phyloP scores from a whole-genome alignment of 2,797 vertebrate genomes.

The Otolemur crassicaudatus region DNA sequence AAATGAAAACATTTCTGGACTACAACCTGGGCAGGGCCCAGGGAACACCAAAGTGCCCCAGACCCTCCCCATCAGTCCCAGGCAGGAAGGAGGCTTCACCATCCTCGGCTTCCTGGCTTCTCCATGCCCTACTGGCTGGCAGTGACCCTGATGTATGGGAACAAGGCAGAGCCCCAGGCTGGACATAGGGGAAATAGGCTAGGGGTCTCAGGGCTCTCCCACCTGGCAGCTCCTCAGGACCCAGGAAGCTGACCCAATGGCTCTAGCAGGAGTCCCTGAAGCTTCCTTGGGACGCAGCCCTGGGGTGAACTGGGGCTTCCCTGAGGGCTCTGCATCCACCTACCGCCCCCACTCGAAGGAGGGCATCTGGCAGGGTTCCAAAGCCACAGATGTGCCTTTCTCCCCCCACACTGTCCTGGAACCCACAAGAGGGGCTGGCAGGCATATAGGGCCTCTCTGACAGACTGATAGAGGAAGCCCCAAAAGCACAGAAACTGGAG shows the following conservation, averaged over 20 bases:
- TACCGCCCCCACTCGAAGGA: accelerated
- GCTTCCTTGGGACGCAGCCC: accelerated
- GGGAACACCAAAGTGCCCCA: neutral
- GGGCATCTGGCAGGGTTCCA: neutral
- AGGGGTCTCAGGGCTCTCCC: too few relatives aligned
- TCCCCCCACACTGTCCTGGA: neutral
- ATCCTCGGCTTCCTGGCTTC: neutral
- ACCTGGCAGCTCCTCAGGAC: neutral
- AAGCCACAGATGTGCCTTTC: neutral
- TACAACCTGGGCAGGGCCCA: neutral
- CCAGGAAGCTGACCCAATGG: neutral
- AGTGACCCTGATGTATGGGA: neutral
- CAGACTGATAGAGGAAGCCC: too few relatives aligned
- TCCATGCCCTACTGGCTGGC: neutral
- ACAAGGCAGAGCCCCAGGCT: neutral
- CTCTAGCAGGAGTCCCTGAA: neutral
- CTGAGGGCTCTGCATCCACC: neutral
- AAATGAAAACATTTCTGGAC: neutral
- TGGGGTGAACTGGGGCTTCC: neutral
- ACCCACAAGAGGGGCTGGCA: neutral
- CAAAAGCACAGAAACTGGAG: neutral
- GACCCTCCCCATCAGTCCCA: neutral
- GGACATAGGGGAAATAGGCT: neutral
- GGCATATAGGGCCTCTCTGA: neutral
- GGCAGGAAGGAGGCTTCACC: neutral